phyloP scores from a whole-genome alignment of 2,797 vertebrate genomes.

The Mus spretus region DNA sequence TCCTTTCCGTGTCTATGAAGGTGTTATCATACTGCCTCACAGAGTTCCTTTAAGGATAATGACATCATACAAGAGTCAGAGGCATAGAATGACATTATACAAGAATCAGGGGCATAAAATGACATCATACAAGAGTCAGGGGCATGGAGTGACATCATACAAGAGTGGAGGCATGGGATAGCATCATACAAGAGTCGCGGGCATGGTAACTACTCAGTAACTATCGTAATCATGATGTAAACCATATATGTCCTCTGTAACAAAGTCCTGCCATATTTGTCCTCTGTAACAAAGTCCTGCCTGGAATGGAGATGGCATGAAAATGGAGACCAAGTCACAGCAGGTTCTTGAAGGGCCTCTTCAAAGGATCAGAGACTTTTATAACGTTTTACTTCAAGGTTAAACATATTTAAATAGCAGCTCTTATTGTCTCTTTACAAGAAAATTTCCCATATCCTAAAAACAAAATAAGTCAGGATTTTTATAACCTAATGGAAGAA shows the following conservation, averaged over 20 bases:
- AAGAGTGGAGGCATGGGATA: neutral
- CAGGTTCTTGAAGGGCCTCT: neutral
- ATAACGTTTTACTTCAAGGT: constrained; percentile 19
- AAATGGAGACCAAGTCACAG: neutral
- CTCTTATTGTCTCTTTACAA: constrained; percentile 34
- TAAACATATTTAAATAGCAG: constrained; percentile 50
- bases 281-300: constrained; percentile 9
- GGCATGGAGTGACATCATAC: neutral
- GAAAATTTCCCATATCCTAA: constrained; percentile 47
- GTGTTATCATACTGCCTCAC: neutral
- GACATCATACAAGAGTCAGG: neutral
- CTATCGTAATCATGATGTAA: neutral
- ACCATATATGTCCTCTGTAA: neutral
- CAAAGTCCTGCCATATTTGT: neutral
- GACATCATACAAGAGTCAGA: neutral
- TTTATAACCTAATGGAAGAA: constrained; percentile 37
- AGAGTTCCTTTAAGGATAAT: neutral
- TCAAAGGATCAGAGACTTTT: constrained; percentile 28
- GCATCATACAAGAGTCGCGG: no score
- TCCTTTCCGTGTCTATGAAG: neutral
- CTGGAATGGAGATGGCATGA: neutral
- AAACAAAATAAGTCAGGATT: constrained; percentile 41
- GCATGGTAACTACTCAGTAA: neutral
- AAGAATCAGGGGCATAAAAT: no score
- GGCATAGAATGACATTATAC: neutral